Base-by-base conservation (phyloP, 2,797 vertebrate genomes). In the Geotria australis region DNA sequence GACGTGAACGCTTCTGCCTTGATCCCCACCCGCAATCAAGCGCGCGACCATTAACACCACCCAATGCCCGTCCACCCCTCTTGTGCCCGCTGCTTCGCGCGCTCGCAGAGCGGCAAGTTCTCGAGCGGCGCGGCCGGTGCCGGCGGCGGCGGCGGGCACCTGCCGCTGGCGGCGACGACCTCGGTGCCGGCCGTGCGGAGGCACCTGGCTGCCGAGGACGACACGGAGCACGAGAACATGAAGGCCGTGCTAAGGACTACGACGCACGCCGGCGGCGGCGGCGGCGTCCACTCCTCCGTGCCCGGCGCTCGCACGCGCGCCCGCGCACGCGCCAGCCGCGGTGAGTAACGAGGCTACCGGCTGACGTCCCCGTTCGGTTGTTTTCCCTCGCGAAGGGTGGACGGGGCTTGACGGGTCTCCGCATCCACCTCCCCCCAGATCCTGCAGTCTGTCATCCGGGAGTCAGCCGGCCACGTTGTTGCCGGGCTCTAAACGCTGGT, bases 221-320 rank as follows among this genome's bases (percentile, higher is more conserved):
- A 71, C 1, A 81, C 78, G 0, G 84, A 96, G 64, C 89, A 96
- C 0, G 85, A 95, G 72, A 83, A 81, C 73, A 96, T 96, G 89
- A 95, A 88, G 68, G 85, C 85, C 0, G 79, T 96, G 9, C 71
- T 96, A 57, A 83, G 78, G 65, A 78, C 73, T 46, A 38, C 24
- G 24, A 24, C 38, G 24, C 24, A 38, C 24, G 73, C 74, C 55
- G 72, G 73, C 1, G 12, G 68, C 7, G 76, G 76, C 48, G 77
- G 68, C 7, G 76, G 76, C 48, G 77, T 78, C 1, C 72, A 70
- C 47, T 68, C 71, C 10, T 71, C 77, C 0, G 67, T 72, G 0
- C 78, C 81, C 0, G 85, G 86, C 1, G 62, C 84, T 13, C 82
- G 83, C 7, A 74, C 76, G 1, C 74, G 89, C 63, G 85, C 77